Evolutionary conservation across 1,140 invertebrate species (phyloP), one percentile per base, ranked within the genome.

Genomic region (Anastatus disparis): DNA sequence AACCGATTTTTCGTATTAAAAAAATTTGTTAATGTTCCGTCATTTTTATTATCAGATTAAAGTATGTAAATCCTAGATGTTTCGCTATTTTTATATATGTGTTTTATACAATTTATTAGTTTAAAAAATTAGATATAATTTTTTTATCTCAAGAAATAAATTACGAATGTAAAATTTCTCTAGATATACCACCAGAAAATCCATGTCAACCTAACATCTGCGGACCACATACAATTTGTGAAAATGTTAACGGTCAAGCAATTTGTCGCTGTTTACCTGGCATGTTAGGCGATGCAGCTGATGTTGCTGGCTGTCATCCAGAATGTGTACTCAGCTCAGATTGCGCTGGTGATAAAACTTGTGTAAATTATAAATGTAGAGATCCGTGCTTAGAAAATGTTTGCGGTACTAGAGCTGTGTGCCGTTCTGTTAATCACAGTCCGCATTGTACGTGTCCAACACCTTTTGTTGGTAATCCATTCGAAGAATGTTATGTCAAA

Each of bases 291-390:
- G 86, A 82, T 56, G 85, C 87, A 2, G 79, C 84, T 3, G 85
- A 83, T 52, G 72, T 82, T 3, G 84, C 85, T 26, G 92, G 92
- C 8, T 93, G 91, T 77, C 87, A 90, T 66, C 91, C 92, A 1
- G 91, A 94, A 77, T 94, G 93, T 81, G 89, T 92, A 2, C 88
- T 93, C 26, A 93, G 91, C 77, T 89, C 91, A 0, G 92, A 93
- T 74, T 94, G 93, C 82, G 80, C 91, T 1, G 87, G 89, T 22
- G 89, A 94, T 78, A 89, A 89, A 59, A 90, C 93, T 42, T 95
- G 94, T 77, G 87, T 92, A 2, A 89, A 91, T 71, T 90, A 89
- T 63, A 91, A 90, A 77, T 95, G 93, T 77, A 82, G 90, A 10
- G 90, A 94, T 81, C 93, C 93, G 3, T 95, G 93, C 77, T 79